Percentiles rank a stretch among this genome's conserved stretches.
Evolutionary conservation across 1,140 invertebrate genomes (phyloP).

Genomic region (Panagrolaimus sp.): DNA sequence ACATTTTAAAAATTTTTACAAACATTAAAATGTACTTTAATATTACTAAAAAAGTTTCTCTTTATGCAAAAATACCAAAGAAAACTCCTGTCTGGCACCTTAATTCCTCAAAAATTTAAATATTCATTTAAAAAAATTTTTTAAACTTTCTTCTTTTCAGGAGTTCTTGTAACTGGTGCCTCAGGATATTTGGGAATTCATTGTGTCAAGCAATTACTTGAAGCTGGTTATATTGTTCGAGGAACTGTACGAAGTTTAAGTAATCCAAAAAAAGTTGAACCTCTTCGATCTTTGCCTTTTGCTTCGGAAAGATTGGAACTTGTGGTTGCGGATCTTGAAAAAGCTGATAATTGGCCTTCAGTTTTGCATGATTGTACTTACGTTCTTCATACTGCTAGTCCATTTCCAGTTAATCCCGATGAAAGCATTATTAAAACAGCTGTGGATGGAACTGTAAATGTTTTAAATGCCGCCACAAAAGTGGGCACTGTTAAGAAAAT

Average conservation of each 20-base stretch:
- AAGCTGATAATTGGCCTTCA: background rate
- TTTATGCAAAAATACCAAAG: no score
- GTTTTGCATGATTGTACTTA: slow-evolving; percentile 61
- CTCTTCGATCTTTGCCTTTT: slow-evolving; percentile 52
- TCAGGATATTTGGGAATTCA: slow-evolving; percentile 65
- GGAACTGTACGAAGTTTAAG: slow-evolving; percentile 64
- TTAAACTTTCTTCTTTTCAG: no score
- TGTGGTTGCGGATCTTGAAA: background rate
- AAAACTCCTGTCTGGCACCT: no score
- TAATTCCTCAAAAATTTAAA: no score
- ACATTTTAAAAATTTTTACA: no score
- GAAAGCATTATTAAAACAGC: slow-evolving; percentile 64
- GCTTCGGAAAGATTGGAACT: slow-evolving; percentile 59
- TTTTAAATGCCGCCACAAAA: slow-evolving; percentile 63
- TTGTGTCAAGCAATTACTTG: slow-evolving; percentile 63
- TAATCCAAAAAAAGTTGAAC: slow-evolving; percentile 61
- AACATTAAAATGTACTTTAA: no score
- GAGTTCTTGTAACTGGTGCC: slow-evolving; percentile 66
- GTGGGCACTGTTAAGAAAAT: slow-evolving; percentile 63
- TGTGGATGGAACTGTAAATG: slow-evolving; percentile 64
- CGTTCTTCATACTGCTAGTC: slow-evolving; percentile 63
- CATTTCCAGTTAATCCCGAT: slow-evolving; percentile 61
- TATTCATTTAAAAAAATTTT: no score
- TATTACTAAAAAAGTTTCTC: no score
- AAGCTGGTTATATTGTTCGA: slow-evolving; percentile 63